Conservation (phyloP, 2,797 vertebrate species). For the Cirrhinus molitorella region DNA sequence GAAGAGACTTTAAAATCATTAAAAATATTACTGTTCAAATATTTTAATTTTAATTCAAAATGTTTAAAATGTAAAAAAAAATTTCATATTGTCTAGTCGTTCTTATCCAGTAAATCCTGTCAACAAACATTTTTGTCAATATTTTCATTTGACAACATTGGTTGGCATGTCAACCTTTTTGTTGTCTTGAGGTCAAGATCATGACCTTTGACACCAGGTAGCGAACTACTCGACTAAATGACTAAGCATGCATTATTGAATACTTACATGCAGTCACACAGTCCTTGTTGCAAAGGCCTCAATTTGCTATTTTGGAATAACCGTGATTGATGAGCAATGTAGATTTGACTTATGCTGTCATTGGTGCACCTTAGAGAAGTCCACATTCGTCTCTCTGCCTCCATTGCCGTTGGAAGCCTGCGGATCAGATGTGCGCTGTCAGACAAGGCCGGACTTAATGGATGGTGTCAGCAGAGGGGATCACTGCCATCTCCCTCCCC, state of each 20-base stretch:
- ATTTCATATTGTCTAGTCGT: neutral
- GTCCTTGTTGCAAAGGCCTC: neutral
- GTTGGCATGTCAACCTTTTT: constrained; percentile 24
- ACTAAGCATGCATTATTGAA: neutral
- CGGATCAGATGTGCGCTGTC: constrained; percentile 47
- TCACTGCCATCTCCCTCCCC: constrained; percentile 64
- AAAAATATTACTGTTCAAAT: too few species aligned
- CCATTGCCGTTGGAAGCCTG: constrained; percentile 27
- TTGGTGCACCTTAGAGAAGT: constrained; percentile 8
- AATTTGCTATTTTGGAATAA: neutral
- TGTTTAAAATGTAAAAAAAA: neutral
- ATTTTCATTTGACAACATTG: constrained; percentile 18
- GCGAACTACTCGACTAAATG: constrained; percentile 1
- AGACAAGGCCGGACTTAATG: constrained; percentile 62
- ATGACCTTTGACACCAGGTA: constrained; percentile 28
- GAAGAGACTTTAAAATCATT: too few species aligned
- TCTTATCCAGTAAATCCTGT: neutral
- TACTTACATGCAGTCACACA: neutral
- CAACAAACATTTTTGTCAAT: neutral
- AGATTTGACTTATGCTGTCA: constrained; percentile 22
- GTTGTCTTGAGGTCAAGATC: constrained; percentile 41
- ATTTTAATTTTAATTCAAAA: neutral
- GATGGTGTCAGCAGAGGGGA: constrained; percentile 66
- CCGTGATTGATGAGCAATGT: neutral
- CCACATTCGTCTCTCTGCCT: constrained; percentile 18